phyloP scores from a whole-genome alignment of 2,888 invertebrate genomes.

The Ochlodes sylvanus region DNA sequence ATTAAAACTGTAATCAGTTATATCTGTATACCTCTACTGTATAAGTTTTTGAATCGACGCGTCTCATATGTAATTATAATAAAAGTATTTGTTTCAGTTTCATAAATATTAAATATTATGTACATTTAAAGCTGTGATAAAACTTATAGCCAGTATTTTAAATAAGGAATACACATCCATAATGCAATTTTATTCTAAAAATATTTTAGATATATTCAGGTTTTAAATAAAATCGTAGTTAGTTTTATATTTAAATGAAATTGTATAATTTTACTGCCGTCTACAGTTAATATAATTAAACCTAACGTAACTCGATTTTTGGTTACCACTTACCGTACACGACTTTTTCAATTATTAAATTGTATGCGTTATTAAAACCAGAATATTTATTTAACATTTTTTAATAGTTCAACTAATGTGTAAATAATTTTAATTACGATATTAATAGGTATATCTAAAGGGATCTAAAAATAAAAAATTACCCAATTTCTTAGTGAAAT shows the following conservation, averaged over 20 bases:
- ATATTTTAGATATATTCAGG: too few relatives aligned
- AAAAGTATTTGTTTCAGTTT: constrained; percentile 10
- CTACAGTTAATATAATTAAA: background rate
- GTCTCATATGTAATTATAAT: constrained; percentile 1
- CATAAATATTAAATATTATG: constrained; percentile 35
- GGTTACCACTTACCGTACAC: background rate
- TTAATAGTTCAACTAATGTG: background rate
- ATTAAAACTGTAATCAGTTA: constrained; percentile 11
- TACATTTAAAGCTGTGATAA: constrained; percentile 33
- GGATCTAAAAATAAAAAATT: background rate
- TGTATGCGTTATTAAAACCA: background rate
- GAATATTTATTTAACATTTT: too few relatives aligned
- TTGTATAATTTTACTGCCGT: background rate
- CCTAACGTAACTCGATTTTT: constrained; percentile 1
- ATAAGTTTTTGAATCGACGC: constrained; percentile 6
- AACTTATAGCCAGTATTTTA: constrained; percentile 18
- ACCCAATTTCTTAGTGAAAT: background rate
- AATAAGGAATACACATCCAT: background rate
- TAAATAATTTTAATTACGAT: background rate
- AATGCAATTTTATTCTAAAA: background rate
- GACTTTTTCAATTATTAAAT: background rate
- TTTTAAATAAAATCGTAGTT: background rate
- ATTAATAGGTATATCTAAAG: background rate
- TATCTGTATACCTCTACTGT: background rate
- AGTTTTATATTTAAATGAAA: constrained; percentile 2